phyloP scores from a whole-genome alignment of 2,113 vertebrate species.

The Pterocles burchelli region DNA sequence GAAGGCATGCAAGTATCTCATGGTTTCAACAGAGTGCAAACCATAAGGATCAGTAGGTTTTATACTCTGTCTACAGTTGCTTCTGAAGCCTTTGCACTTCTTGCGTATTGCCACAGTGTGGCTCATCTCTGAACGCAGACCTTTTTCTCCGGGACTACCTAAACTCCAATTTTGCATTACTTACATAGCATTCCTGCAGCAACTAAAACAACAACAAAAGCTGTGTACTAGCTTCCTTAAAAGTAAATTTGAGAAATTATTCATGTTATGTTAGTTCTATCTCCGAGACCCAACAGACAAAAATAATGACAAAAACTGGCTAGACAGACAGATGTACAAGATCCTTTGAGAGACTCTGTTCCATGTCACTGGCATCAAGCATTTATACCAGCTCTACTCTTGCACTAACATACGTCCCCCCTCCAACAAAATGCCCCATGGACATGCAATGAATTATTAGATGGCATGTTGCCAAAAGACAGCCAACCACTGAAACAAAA shows the following conservation, averaged over 20 bases:
- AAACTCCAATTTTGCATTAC: neutral
- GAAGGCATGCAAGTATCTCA: neutral
- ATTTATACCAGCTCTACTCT: neutral
- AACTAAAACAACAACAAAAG: neutral
- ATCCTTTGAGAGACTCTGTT: slow-evolving; percentile 9
- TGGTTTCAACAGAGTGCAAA: neutral
- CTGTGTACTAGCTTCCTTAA: neutral
- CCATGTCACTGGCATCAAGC: neutral
- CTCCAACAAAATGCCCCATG: neutral
- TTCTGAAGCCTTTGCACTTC: slow-evolving; percentile 4
- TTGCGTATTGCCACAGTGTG: neutral
- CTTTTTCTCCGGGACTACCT: neutral
- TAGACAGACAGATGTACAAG: neutral
- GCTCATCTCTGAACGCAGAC: neutral
- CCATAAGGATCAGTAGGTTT: neutral
- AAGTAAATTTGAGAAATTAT: neutral
- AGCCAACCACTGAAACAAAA: neutral
- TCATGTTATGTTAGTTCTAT: neutral
- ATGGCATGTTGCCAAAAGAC: slow-evolving; percentile 1
- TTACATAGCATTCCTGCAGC: neutral
- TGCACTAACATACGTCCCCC: slow-evolving; percentile 19
- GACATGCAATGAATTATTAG: slow-evolving; percentile 21
- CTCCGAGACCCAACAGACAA: neutral
- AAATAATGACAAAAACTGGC: neutral
- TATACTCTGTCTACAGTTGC: neutral